Percentiles rank a stretch among this genome's conserved stretches.
Conservation (phyloP, 1,140 invertebrate species). For the Hestina assimilis region DNA sequence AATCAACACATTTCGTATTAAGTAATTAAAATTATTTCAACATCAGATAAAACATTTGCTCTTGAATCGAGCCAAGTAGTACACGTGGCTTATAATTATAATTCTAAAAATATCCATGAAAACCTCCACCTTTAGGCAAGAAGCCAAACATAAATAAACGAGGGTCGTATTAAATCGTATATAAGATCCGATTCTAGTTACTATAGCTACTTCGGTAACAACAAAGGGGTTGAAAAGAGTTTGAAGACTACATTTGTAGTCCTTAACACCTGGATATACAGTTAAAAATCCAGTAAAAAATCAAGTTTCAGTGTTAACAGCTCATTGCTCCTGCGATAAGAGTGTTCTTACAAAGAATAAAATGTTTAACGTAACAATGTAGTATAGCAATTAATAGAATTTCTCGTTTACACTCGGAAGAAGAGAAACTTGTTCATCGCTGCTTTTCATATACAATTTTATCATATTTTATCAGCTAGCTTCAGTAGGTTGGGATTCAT, state of each 20-base stretch:
- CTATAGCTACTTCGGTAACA: slow-evolving; percentile 37
- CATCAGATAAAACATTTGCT: not conserved
- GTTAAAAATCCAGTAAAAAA: not conserved
- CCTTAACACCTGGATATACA: not conserved
- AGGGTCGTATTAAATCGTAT: slow-evolving; percentile 29
- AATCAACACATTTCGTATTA: not conserved
- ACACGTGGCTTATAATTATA: slow-evolving; percentile 6
- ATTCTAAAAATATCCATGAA: slow-evolving; percentile 8
- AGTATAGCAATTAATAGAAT: slow-evolving; percentile 10
- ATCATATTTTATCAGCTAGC: too few relatives aligned
- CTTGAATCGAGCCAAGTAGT: slow-evolving; percentile 1
- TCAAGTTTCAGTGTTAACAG: not conserved
- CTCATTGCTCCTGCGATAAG: slow-evolving; percentile 7
- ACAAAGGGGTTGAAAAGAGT: slow-evolving; percentile 40
- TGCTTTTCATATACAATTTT: too few relatives aligned
- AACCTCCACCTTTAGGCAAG: slow-evolving; percentile 12
- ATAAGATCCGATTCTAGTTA: slow-evolving; percentile 29
- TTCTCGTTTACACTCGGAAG: too few relatives aligned
- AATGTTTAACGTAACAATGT: slow-evolving; percentile 12
- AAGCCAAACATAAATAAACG: slow-evolving; percentile 16
- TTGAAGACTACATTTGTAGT: not conserved
- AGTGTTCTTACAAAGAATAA: slow-evolving; percentile 18
- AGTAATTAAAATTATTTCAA: not conserved
- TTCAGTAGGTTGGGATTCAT: too few relatives aligned
- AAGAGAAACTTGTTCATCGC: too few relatives aligned